Evolutionary conservation across 2,888 invertebrate genomes (phyloP).

Genomic region (Hyposoter didymator): DNA sequence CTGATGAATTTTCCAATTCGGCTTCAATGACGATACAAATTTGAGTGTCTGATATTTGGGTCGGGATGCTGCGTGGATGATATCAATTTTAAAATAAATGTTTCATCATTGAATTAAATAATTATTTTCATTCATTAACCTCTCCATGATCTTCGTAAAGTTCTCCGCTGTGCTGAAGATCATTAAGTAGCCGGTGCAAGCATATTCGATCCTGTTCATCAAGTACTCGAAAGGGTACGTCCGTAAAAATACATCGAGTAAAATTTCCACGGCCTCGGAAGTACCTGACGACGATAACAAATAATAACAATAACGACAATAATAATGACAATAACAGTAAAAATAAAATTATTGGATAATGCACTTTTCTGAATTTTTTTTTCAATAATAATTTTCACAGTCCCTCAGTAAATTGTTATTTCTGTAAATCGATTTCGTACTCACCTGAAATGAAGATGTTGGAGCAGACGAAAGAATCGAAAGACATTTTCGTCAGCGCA

Average conservation of each 20-base stretch:
- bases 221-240: constrained; percentile 74
- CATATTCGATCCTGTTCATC: constrained; percentile 62
- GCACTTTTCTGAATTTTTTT: not conserved
- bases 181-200: constrained; percentile 76
- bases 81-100: not conserved
- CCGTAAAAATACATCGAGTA: constrained; percentile 74
- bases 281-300: too few species aligned
- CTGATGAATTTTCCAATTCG: constrained; percentile 62
- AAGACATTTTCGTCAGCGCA: constrained; percentile 71
- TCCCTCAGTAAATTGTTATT: not conserved
- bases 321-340: too few species aligned
- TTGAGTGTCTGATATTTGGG: constrained; percentile 71
- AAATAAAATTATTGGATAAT: not conserved
- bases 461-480: constrained; percentile 72
- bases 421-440: constrained; percentile 28
- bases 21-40: constrained; percentile 75
- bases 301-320: too few species aligned
- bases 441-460: constrained; percentile 74
- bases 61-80: constrained; percentile 71
- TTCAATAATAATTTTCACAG: too few species aligned
- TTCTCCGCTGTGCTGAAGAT: constrained; percentile 68
- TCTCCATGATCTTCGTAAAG: constrained; percentile 41
- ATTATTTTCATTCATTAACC: constrained; percentile 1
- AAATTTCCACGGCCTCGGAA: constrained; percentile 60
- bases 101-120: not conserved